Percentiles rank a stretch among this genome's conserved stretches.
phyloP scores from a whole-genome alignment of 2,797 vertebrate genomes.

The Molothrus aeneus region DNA sequence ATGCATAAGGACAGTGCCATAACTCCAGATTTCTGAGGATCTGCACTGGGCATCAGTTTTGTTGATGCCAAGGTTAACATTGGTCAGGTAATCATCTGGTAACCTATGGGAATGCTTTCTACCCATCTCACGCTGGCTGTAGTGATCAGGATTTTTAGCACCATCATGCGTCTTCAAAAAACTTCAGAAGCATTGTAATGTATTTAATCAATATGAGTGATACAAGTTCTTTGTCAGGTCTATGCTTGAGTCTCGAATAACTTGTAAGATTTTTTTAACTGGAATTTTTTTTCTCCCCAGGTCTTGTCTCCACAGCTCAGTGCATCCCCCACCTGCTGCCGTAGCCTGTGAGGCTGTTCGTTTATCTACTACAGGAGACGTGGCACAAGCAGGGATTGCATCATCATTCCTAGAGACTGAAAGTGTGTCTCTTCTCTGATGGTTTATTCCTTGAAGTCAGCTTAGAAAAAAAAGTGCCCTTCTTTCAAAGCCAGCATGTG shows the following conservation, averaged over 20 bases:
- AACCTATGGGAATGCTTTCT: background rate
- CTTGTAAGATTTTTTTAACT: background rate
- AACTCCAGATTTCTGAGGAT: background rate
- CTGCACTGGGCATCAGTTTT: background rate
- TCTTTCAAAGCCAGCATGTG: background rate
- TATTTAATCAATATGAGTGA: background rate
- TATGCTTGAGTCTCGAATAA: background rate
- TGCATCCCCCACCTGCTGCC: background rate
- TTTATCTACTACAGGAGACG: background rate
- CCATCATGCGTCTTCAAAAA: background rate
- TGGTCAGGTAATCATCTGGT: background rate
- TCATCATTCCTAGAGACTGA: slow-evolving; percentile 2
- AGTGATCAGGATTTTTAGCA: background rate
- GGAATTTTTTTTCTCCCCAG: background rate
- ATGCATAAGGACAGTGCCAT: background rate
- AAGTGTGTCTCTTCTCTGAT: slow-evolving; percentile 27
- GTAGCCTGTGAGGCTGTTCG: slow-evolving; percentile 6
- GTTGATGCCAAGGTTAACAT: background rate
- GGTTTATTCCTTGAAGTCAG: background rate
- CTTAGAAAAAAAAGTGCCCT: background rate
- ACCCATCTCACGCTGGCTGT: background rate
- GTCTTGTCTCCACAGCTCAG: slow-evolving; percentile 7
- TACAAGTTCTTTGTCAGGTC: background rate
- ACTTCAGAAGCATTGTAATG: background rate
- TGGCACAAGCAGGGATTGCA: background rate